These are phyloP conservation scores for Fragum sueziense DNA, from an alignment of 2,888 invertebrate genomes.

Conservation along the genomic window DNA sequence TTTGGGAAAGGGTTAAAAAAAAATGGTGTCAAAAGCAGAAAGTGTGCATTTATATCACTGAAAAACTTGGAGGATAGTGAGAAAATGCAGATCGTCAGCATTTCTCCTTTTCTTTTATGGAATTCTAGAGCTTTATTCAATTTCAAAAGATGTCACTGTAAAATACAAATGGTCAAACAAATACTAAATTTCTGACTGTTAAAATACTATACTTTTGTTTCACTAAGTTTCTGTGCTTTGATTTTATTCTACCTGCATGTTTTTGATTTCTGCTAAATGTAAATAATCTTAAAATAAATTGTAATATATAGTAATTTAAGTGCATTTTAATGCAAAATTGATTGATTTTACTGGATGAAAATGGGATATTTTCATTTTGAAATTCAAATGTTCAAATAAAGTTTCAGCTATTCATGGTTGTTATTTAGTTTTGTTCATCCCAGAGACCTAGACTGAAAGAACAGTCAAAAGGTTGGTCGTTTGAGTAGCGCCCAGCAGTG, in stretches of 20 bases:
- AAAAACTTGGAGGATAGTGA: too few relatives aligned
- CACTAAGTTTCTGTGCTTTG: not conserved
- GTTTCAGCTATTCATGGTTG: not conserved
- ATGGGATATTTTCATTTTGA: not conserved
- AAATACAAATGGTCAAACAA: not conserved
- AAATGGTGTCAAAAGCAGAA: too few relatives aligned
- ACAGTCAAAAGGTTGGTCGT: too few relatives aligned
- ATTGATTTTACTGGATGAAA: not conserved
- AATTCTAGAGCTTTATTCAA: not conserved
- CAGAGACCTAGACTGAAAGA: too few relatives aligned
- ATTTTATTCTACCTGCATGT: not conserved
- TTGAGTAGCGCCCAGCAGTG: too few relatives aligned
- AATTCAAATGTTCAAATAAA: not conserved
- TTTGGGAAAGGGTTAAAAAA: too few relatives aligned
- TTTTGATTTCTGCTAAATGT: not conserved
- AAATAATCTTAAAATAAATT: not conserved
- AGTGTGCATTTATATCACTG: too few relatives aligned
- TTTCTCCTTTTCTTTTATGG: not conserved
- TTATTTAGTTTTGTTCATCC: not conserved
- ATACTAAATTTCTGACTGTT: not conserved
- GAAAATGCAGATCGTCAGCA: not conserved
- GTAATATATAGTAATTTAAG: not conserved
- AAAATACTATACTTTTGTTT: not conserved
- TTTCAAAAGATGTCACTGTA: not conserved
- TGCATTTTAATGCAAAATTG: not conserved